Conservation (phyloP, 2,888 invertebrate genomes). For the Villa cingulata region DNA sequence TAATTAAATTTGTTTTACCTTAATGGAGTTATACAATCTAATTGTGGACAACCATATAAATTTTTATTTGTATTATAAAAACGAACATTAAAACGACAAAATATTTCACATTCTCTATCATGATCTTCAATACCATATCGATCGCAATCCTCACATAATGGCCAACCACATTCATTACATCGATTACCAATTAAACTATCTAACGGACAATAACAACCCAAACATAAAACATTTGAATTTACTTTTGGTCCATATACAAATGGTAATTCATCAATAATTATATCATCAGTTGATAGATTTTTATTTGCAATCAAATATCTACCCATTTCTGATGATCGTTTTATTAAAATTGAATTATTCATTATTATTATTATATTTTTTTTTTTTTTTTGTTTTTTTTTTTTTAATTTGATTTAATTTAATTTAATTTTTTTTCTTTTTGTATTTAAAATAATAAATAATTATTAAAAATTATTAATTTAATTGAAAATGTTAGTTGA, state of each 20-base stretch:
- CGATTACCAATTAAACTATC: constrained; percentile 22
- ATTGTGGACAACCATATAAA: constrained; percentile 43
- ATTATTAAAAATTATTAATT: too few species aligned
- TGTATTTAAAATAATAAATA: too few species aligned
- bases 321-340: neutral
- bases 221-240: constrained; percentile 55
- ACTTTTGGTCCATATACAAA: constrained; percentile 68
- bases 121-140: constrained; percentile 39
- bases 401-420: too few species aligned
- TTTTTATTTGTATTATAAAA: constrained; percentile 42
- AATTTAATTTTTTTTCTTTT: too few species aligned
- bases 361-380: neutral
- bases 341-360: neutral
- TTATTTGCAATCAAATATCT: neutral
- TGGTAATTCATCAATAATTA: constrained; percentile 56
- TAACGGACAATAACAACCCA: constrained; percentile 56
- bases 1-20: constrained; percentile 47
- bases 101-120: constrained; percentile 53
- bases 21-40: constrained; percentile 70
- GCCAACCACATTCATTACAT: constrained; percentile 61
- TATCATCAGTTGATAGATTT: constrained; percentile 30
- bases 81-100: constrained; percentile 42
- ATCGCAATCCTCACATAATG: constrained; percentile 41
- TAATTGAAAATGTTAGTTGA: too few species aligned
- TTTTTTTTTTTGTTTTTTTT: too few species aligned